phyloP scores from a whole-genome alignment of 2,113 vertebrate genomes.

The Speoplatyrhinus poulsoni region DNA sequence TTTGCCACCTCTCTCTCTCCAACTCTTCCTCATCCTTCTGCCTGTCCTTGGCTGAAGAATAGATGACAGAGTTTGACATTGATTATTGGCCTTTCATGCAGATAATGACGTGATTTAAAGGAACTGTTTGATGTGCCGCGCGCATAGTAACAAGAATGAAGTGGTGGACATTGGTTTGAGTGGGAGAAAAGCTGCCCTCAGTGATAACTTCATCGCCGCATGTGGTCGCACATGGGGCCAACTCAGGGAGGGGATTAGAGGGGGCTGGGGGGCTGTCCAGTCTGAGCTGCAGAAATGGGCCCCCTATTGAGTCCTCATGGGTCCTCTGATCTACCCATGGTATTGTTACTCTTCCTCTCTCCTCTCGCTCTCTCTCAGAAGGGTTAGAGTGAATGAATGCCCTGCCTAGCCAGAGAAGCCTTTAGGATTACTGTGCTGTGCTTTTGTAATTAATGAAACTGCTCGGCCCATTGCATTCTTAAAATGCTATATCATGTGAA shows the following conservation, averaged over 20 bases:
- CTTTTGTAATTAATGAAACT: slow-evolving; percentile 96
- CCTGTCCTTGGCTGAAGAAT: slow-evolving; percentile 88
- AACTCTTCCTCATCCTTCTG: slow-evolving; percentile 72
- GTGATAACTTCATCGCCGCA: slow-evolving; percentile 99
- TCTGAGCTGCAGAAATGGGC: slow-evolving; percentile 85
- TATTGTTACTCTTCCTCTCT: slow-evolving; percentile 88
- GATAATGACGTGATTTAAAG: slow-evolving; percentile 97
- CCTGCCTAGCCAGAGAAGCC: slow-evolving; percentile 81
- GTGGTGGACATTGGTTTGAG: slow-evolving; percentile 83
- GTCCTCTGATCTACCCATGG: slow-evolving; percentile 93
- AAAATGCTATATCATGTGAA: slow-evolving; percentile 65
- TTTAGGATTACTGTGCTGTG: slow-evolving; percentile 89
- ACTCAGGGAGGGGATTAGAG: slow-evolving; percentile 90
- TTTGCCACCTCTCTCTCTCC: slow-evolving; percentile 40
- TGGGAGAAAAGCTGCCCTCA: slow-evolving; percentile 96
- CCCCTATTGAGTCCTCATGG: slow-evolving; percentile 87
- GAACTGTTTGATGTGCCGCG: slow-evolving; percentile 92
- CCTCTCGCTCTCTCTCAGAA: slow-evolving; percentile 71
- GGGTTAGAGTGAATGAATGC: slow-evolving; percentile 73
- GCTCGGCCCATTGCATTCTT: slow-evolving; percentile 74
- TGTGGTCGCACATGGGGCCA: slow-evolving; percentile 90
- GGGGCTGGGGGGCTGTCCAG: slow-evolving; percentile 78
- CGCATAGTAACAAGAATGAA: slow-evolving; percentile 87
- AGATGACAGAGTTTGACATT: slow-evolving; percentile 89
- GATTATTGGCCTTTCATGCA: slow-evolving; percentile 98